A percentile compares a stretch with the other conserved stretches of the same genome.
Conservation (phyloP, 2,888 invertebrate genomes). For the Ptycholaimellus sp. region DNA sequence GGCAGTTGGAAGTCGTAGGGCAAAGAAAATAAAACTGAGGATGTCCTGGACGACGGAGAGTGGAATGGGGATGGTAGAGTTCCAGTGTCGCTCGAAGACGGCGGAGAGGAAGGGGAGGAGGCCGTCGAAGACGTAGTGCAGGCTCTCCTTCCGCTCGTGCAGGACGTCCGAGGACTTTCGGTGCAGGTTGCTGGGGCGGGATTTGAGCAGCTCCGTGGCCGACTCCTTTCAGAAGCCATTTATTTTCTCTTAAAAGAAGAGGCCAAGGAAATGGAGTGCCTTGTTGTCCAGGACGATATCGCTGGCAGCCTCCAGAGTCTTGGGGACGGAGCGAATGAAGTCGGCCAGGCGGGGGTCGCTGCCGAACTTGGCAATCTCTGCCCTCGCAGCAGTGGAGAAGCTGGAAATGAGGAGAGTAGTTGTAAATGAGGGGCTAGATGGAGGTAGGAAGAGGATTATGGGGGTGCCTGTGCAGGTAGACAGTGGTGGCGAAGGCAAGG, state of each 20-base stretch:
- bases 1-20: not conserved
- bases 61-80: too few species aligned
- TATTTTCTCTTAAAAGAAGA: not conserved
- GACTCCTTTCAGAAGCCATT: not conserved
- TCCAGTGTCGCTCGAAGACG: conserved; percentile 22
- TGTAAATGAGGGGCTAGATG: too few species aligned
- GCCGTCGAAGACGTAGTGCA: conserved; percentile 25
- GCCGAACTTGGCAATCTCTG: conserved; percentile 12
- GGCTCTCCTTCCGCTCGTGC: conserved; percentile 3
- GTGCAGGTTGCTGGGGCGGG: conserved; percentile 3
- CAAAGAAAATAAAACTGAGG: too few species aligned
- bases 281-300: not conserved
- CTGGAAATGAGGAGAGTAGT: conserved; percentile 13
- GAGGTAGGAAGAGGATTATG: too few species aligned
- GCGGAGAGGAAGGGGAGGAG: conserved; percentile 25
- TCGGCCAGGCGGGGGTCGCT: not conserved
- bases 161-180: not conserved
- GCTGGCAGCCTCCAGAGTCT: not conserved
- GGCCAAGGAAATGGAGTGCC: not conserved
- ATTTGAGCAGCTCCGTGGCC: conserved; percentile 1
- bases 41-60: too few species aligned
- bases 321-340: not conserved
- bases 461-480: conserved; percentile 16
- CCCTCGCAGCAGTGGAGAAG: conserved; percentile 20
- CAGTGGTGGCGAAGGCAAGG: conserved; percentile 25